Evolutionary conservation across 92 coral and sea anemone genomes (phyloP), one percentile per base, ranked within the genome.

Genomic region (Phymanthus crucifer): DNA sequence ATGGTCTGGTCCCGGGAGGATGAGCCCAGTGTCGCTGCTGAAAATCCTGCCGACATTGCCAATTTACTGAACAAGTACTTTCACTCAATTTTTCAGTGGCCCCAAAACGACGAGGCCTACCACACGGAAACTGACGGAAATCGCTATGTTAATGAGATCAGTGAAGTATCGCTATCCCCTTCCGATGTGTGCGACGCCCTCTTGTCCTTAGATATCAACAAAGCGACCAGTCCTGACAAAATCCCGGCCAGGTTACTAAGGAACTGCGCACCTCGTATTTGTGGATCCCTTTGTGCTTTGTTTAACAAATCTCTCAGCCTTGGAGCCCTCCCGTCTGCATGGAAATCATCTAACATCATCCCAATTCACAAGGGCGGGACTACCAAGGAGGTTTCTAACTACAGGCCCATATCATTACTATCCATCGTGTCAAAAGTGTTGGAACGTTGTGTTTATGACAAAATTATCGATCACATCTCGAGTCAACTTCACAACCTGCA

Each of bases 321-420:
- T 16, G 84, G 91, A 0, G 45, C 52, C 40, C 33, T 84, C 18
- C 86, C 89, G 11, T 18, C 46, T 1, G 92, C 80, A 57, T 88
- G 86, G 88, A 88, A 88, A 65, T 45, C 45, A 66, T 85, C 92
- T 18, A 88, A 86, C 46, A 72, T 77, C 19, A 73, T 84, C 5
- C 83, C 83, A 17, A 82, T 84, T n/a, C 47, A 18, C n/a, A 71
- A 81, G 23, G 76, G 77, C 65, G 90, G 72, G 11, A 33, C 34
- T 27, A 35, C 69, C 23, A 82, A 76, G 31, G 68, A 80, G 56
- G 78, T 58, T 27, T 89, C 85, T 46, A 88, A 88, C 77, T 84
- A 88, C 54, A 61, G 89, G 32, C 85, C 86, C 2, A 80, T 88
- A 58, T 88, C 85, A 26, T 73, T 88, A 32, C 68, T 88, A 64